Base-by-base conservation (phyloP, 2,888 invertebrate genomes). In the Cephus rjabovi region DNA sequence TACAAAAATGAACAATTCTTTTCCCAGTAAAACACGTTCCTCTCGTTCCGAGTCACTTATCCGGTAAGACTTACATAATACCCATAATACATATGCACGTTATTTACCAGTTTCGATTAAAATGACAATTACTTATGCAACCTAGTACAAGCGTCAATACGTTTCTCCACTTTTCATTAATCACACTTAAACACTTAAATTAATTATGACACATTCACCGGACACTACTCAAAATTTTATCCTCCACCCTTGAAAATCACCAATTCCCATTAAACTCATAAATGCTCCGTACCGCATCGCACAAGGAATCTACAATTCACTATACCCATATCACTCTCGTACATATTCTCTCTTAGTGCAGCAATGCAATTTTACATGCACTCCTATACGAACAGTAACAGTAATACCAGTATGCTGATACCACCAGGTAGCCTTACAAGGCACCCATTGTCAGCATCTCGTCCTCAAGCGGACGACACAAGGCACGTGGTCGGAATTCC, bases 101-200 rank as follows among this genome's bases (percentile, higher is more conserved):
- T 83, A 82, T 83, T 76, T 69, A 68, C 76, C 76, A 73, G 82
- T 86, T 86, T 86, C 84, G 81, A 86, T 87, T 86, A 83, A 87
- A 89, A 88, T 87, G 87, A 88, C 89, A 89, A 89, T 90, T 88
- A 85, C 85, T 87, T 87, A 90, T 89, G 90, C 90, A 89, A 88
- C 84, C 80, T 80, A 71, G 33, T 12, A 9, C 31, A 71, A 15
- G 79, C 77, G 78, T 77, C 74, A 71, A 75, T 77, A 30, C 30
- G 56, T 56, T 56, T 23, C 56, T 9, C 23, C 23, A 23, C 56
- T 9, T 56, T 56, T 23, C 2, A 23, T 56, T 23, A 56, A 56
- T 56, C 23, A 23, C 15, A 23, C 56, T 56, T 56, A 56, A 56
- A 23, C 56, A 56, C 56, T 4, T 15, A 9, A 15, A 40, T 56